Evolutionary conservation across 2,888 invertebrate genomes (phyloP), one percentile per base, ranked within the genome.

Genomic region (Fragum whitleyi): DNA sequence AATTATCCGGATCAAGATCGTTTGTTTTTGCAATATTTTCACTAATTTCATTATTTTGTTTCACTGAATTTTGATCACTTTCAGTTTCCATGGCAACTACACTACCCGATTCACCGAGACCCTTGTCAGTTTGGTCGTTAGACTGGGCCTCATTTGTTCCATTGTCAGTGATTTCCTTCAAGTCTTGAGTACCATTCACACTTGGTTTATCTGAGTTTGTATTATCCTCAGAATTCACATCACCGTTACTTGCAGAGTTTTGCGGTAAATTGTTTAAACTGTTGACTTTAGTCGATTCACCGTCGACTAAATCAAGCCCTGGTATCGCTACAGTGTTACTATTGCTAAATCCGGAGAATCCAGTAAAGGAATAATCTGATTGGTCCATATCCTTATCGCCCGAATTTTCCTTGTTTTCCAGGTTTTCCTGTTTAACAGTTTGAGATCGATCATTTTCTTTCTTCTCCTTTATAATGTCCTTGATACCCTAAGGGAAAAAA

Each of bases 391-490:
- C 80, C 61, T 61, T 77, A 29, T 70, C 76, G 51, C 28, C 55
- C 26, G 79, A 79, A 19, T 74, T 65, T 55, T 85, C 81, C 67
- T 81, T 84, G 21, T 82, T 82, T 69, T 82, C 82, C 29, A 55
- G 55, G 28, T 53, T 78, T 53, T 67, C 72, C n/a, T 51, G 68
- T 74, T 74, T 74, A 6, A 26, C 57, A 6, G 61, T 28, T 9
- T 36, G 42, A 26, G 65, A 42, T 42, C 28, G n/a, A 5, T 65
- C 65, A 26, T 42, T 42, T 26, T 65, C 65, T 61, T 61, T 77
- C 32, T 73, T 81, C 55, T 59, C 68, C 39, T 85, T 81, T 9
- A 76, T 51, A 16, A 47, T 47, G 32, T 85, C 81, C 59, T 78
- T 84, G 21, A 83, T 77, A n/a, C 57, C 61, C 79, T 79, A 68